Evolutionary conservation across 2,888 invertebrate species (phyloP), one percentile per base, ranked within the genome.

Genomic region (Nebria brevicollis): DNA sequence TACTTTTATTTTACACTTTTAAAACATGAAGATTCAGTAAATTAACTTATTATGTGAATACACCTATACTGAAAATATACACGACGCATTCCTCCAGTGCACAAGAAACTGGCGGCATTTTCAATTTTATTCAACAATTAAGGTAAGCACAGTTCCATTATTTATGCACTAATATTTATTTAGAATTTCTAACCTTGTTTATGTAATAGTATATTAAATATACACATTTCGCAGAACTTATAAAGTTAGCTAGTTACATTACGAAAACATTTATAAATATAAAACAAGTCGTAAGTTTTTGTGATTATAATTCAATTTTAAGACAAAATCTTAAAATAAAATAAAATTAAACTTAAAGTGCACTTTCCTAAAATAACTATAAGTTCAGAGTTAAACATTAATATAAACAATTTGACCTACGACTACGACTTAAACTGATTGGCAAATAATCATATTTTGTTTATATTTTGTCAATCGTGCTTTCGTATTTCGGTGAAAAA

Each of bases 1-100:
- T 72, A 75, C 26, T 75, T 80, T 65, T 65, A 64, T 70, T 80
- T 75, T 75, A 25, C 68, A 26, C 70, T 34, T 75, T 80, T 66
- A 11, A 54, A 54, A 54, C 8, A 54, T 8, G 68, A 25, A 68
- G 15, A 70, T 70, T 26, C 26, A 15, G 11, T 34, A 70, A 25
- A 70, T 54, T 15, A 25, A 70, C 20, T 25, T 26, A 70, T 70
- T 70, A 70, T 70, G 70, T 70, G 70, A 70, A 70, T 70, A 7
- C 11, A 15, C 25, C 10, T 11, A 70, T 11, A 70, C 2, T 1
- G 26, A 70, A 20, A 25, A 70, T 25, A 11, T 8, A 11, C 20
- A 70, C 13, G 11, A 70, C 34, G 11, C 70, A 20, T 13, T 8
- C 54, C 54, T 54, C 2, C 54, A 54, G 8, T 54, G 2, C 54